phyloP scores from a whole-genome alignment of 2,888 invertebrate species.

The Nycteola revayana region DNA sequence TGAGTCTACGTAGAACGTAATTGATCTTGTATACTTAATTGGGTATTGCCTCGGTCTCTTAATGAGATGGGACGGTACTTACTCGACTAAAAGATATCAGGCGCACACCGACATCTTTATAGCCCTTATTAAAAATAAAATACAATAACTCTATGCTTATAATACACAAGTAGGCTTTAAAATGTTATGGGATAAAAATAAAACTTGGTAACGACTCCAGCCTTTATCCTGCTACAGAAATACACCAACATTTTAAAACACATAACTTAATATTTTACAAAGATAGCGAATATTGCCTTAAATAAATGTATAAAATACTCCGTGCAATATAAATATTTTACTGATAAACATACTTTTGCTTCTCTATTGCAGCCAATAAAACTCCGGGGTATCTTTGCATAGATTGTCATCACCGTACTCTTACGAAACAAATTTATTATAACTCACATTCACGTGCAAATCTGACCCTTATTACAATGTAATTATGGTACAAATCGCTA shows the following conservation, averaged over 20 bases:
- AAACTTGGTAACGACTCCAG: too few relatives aligned
- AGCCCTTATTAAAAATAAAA: too few relatives aligned
- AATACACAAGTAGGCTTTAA: too few relatives aligned
- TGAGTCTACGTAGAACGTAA: too few relatives aligned
- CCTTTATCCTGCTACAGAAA: too few relatives aligned
- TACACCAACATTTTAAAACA: slow-evolving; percentile 3
- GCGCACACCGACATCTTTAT: too few relatives aligned
- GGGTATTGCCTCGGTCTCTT: too few relatives aligned
- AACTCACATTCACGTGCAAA: slow-evolving; percentile 17
- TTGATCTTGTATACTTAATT: too few relatives aligned
- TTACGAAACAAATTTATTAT: slow-evolving; percentile 41
- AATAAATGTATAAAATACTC: slow-evolving; percentile 14
- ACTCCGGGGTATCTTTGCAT: slow-evolving; percentile 49
- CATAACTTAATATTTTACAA: background rate
- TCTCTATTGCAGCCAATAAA: slow-evolving; percentile 52
- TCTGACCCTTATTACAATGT: slow-evolving; percentile 23
- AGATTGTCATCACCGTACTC: slow-evolving; percentile 57
- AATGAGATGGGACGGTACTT: too few relatives aligned
- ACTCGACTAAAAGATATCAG: too few relatives aligned
- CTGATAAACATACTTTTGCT: slow-evolving; percentile 36
- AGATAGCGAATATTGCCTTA: slow-evolving; percentile 16
- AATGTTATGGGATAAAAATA: too few relatives aligned
- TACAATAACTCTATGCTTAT: too few relatives aligned
- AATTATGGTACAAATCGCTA: slow-evolving; percentile 11
- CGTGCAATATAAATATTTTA: slow-evolving; percentile 28